phyloP scores from a whole-genome alignment of 2,888 invertebrate species.

The Spilosoma lubricipeda region DNA sequence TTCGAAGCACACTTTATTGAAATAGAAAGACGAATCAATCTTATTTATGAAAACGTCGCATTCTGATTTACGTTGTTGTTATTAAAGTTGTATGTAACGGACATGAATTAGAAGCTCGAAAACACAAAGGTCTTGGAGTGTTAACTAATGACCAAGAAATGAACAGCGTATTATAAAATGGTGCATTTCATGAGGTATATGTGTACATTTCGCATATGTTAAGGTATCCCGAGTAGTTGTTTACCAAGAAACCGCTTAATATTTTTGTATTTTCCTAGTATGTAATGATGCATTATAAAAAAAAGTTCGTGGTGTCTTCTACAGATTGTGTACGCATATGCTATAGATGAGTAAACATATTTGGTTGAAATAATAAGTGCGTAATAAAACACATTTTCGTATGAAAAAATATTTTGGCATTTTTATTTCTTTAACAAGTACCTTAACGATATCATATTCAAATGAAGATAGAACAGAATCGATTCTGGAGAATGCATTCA shows the following conservation, averaged over 20 bases:
- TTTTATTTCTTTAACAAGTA: slow-evolving; percentile 37
- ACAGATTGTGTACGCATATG: slow-evolving; percentile 83
- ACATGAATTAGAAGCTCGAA: slow-evolving; percentile 48
- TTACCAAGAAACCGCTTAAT: slow-evolving; percentile 82
- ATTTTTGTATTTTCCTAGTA: slow-evolving; percentile 86
- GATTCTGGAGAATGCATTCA: background rate
- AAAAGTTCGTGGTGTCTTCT: slow-evolving; percentile 78
- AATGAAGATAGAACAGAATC: background rate
- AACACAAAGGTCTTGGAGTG: slow-evolving; percentile 74
- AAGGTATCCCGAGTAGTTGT: slow-evolving; percentile 73
- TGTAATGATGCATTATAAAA: slow-evolving; percentile 75
- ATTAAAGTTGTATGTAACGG: background rate
- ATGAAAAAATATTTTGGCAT: slow-evolving; percentile 65
- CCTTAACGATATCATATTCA: background rate
- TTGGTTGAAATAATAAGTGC: slow-evolving; percentile 86
- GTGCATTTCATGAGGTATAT: slow-evolving; percentile 76
- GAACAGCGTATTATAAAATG: slow-evolving; percentile 66
- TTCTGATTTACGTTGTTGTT: background rate
- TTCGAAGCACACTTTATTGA: background rate
- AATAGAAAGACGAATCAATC: background rate
- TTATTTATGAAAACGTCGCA: background rate
- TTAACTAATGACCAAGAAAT: slow-evolving; percentile 72
- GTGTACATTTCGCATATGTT: slow-evolving; percentile 64
- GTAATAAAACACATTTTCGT: slow-evolving; percentile 86
- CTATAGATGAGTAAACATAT: slow-evolving; percentile 85